Evolutionary conservation across 2,797 vertebrate species (phyloP), one percentile per base, ranked within the genome.

Genomic region (Chromis chromis): DNA sequence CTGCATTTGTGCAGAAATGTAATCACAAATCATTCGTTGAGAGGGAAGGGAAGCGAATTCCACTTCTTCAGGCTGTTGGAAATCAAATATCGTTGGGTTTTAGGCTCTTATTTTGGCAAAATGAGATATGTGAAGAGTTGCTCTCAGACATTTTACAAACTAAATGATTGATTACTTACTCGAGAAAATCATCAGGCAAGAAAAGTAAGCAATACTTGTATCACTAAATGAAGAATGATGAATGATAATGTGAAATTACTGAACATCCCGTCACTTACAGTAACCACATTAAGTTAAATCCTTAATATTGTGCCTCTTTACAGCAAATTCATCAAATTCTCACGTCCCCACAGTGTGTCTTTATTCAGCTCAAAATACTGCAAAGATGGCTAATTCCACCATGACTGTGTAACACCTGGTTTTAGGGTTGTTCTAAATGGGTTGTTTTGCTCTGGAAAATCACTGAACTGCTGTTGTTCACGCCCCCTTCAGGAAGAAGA

Each of bases 1-100:
- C 52, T 28, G 25, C n/a, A 70, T 79, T 73, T 56, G 39, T 49
- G 59, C 36, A 49, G 24, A 39, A 48, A 31, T 44, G n/a, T 31
- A 62, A 54, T 70, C 53, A 50, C 17, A 70, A 13, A 62, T 68
- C 44, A 21, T 25, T 55, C 28, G 33, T 42, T 50, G 64, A 61
- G 40, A 44, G 53, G 10, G 25, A 42, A 48, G 14, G 8, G 21
- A 55, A 36, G n/a, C 19, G 46, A 46, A 42, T 65, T 69, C 31
- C 8, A 46, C 13, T 28, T 33, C 52, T 5, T 31, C 14, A n/a
- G 17, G 22, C 40, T 4, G 11, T 8, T 48, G 17, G 22, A 62
- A 31, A n/a, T 48, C 11, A 28, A 62, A 62, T 50, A 22, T 19
- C 0, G 24, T 52, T 19, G 14, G 33, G 49, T 24, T 25, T 54